A percentile compares a stretch with the other conserved stretches of the same genome.
phyloP scores from a whole-genome alignment of 2,113 vertebrate genomes.

The Psittacula cyanocephala region DNA sequence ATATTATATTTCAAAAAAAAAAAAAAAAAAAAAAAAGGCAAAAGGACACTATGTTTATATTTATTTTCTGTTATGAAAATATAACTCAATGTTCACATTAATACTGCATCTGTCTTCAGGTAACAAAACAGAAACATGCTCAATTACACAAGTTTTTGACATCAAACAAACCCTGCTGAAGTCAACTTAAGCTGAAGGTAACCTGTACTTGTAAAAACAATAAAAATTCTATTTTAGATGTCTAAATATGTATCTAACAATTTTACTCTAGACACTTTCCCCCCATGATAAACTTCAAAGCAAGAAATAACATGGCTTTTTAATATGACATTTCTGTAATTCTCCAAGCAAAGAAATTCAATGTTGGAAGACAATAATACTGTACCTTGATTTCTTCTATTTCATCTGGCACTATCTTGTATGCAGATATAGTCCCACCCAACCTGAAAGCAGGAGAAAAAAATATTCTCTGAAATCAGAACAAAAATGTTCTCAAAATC shows the following conservation, averaged over 20 bases:
- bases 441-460: constrained; percentile 85
- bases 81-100: background rate
- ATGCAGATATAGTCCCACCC: constrained; percentile 95
- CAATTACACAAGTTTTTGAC: background rate
- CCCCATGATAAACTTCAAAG: background rate
- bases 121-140: background rate
- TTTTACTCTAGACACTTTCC: background rate
- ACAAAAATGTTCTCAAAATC: constrained; percentile 69
- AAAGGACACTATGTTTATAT: background rate
- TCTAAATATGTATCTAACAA: background rate
- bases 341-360: background rate
- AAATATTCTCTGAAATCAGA: constrained; percentile 73
- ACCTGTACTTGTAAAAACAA: background rate
- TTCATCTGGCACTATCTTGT: constrained; percentile 99
- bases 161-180: background rate
- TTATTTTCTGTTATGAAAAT: background rate
- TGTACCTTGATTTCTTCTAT: constrained; percentile 99
- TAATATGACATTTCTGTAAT: background rate
- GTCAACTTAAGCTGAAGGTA: background rate
- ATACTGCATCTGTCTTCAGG: background rate
- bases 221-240: background rate
- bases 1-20: too few species aligned
- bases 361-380: constrained; percentile 61
- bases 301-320: background rate
- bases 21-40: background rate